phyloP scores from a whole-genome alignment of 2,888 invertebrate genomes.

The Epinotia demarniana region DNA sequence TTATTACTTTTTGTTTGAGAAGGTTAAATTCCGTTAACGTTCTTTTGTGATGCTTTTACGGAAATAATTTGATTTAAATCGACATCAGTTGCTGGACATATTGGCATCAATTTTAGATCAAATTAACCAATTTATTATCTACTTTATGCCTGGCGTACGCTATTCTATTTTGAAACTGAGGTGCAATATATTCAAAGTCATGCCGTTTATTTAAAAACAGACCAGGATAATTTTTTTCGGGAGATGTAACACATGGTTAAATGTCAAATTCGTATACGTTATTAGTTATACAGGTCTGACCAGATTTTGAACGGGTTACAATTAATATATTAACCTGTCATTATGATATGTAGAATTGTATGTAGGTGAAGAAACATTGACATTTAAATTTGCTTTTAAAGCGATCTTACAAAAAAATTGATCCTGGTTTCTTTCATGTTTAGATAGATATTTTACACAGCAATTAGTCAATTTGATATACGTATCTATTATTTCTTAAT shows the following conservation, averaged over 20 bases:
- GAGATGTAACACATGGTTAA: neutral
- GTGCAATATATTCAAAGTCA: conserved; percentile 24
- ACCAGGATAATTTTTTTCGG: neutral
- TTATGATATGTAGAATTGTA: no score
- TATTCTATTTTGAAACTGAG: conserved; percentile 21
- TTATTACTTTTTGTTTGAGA: neutral
- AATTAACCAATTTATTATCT: neutral
- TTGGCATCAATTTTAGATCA: conserved; percentile 20
- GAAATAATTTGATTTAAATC: neutral
- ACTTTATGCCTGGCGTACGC: neutral
- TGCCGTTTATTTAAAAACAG: conserved; percentile 25
- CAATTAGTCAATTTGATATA: conserved; percentile 34
- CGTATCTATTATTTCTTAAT: conserved; percentile 26
- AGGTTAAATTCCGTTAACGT: neutral
- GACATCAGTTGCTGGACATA: neutral
- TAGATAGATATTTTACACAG: conserved; percentile 16
- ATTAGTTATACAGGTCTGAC: neutral
- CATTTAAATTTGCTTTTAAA: neutral
- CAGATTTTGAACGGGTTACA: neutral
- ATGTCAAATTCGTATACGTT: neutral
- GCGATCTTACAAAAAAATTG: neutral
- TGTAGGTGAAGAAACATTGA: no score
- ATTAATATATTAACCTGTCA: no score
- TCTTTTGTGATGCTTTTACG: neutral
- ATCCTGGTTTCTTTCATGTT: conserved; percentile 1